These are phyloP conservation scores for Forpus xanthops DNA, from an alignment of 2,797 vertebrate species.

Conservation along the genomic window DNA sequence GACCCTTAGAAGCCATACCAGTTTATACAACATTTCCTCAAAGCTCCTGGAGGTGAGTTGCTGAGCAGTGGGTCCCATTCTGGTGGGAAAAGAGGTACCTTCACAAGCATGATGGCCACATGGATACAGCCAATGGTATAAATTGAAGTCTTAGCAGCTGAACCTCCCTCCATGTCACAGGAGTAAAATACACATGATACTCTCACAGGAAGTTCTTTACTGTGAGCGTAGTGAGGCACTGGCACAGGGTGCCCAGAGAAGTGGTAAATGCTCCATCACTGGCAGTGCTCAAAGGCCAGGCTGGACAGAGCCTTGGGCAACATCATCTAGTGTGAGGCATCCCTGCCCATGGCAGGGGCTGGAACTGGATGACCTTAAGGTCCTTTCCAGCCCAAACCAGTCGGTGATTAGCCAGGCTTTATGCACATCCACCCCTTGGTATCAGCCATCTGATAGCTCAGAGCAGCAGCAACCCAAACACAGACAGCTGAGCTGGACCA, in stretches of 20 bases:
- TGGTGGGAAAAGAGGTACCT: neutral
- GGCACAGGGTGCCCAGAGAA: neutral
- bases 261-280: neutral
- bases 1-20: neutral
- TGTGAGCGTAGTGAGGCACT: neutral
- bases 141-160: neutral
- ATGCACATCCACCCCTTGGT: fast-evolving
- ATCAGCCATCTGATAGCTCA: neutral
- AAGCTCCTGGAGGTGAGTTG: neutral
- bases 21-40: neutral
- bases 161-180: neutral
- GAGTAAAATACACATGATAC: fast-evolving
- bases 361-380: neutral
- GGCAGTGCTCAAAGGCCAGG: neutral
- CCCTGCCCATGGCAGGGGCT: neutral
- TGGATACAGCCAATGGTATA: fast-evolving
- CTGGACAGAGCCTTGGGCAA: neutral
- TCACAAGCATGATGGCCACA: neutral
- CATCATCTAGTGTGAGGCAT: neutral
- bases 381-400: neutral
- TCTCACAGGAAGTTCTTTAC: neutral
- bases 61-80: neutral
- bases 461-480: neutral
- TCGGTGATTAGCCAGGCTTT: neutral
- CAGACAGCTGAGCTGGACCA: neutral